Percentiles rank a stretch among this genome's conserved stretches.
phyloP scores from a whole-genome alignment of 2,888 invertebrate species.

The Invenusta paracnida region DNA sequence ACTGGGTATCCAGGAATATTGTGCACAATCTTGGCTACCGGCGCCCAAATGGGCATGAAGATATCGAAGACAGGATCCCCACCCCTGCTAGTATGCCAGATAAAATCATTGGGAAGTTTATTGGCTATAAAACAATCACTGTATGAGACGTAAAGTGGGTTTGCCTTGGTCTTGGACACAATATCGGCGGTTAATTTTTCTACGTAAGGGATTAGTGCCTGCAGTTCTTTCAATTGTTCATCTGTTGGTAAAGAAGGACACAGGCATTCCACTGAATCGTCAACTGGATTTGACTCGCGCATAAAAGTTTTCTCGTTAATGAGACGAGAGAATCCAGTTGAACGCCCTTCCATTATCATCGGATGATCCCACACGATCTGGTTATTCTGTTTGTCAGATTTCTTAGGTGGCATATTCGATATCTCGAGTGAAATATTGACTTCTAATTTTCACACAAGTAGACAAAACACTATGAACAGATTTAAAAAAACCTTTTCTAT shows the following conservation, averaged over 20 bases:
- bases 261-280: background rate
- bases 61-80: background rate
- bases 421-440: too few relatives aligned
- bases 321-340: conserved; percentile 26
- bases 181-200: background rate
- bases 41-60: background rate
- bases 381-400: background rate
- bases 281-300: background rate
- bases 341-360: background rate
- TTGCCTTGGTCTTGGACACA: background rate
- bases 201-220: background rate
- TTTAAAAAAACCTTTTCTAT: too few relatives aligned
- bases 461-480: too few relatives aligned
- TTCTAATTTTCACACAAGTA: too few relatives aligned
- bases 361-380: background rate
- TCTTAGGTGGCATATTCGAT: conserved; percentile 4
- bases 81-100: too few relatives aligned
- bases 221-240: background rate
- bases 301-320: conserved; percentile 24
- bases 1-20: background rate
- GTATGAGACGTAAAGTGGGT: background rate
- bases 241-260: conserved; percentile 4
- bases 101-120: background rate
- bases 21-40: background rate
- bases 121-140: background rate